Conservation (phyloP, 2,113 vertebrate genomes). For the Balaenoptera acutorostrata region DNA sequence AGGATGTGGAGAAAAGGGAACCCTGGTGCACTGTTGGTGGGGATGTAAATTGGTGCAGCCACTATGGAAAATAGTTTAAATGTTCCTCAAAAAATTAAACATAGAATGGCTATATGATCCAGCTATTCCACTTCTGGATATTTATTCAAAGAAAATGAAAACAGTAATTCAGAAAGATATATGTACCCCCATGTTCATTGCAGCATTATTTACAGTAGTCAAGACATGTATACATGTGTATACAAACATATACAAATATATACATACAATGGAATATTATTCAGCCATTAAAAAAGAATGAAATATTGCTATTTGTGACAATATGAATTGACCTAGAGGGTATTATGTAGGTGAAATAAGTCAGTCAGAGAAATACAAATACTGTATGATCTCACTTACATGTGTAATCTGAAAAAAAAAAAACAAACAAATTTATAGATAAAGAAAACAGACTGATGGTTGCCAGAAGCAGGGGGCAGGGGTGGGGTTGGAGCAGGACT, state of each 20-base stretch:
- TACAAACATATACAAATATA: not conserved
- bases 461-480: not conserved
- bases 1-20: not conserved
- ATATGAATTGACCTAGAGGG: not conserved
- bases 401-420: not conserved
- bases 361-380: not conserved
- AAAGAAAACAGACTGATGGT: not conserved
- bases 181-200: not conserved
- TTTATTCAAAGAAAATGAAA: not conserved
- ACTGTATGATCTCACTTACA: not conserved
- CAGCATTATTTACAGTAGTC: not conserved
- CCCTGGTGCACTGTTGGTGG: not conserved
- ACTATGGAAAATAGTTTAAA: not conserved
- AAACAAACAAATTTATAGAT: not conserved
- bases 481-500: not conserved
- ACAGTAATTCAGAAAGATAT: not conserved
- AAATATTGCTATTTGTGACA: not conserved
- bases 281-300: not conserved
- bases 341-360: not conserved
- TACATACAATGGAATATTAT: not conserved
- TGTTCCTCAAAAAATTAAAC: not conserved
- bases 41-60: not conserved
- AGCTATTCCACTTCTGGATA: not conserved
- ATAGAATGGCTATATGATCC: not conserved
- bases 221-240: not conserved